A percentile compares a stretch with the other conserved stretches of the same genome.
Evolutionary conservation across 2,888 invertebrate species (phyloP).

Genomic region (Tethea ocularis): DNA sequence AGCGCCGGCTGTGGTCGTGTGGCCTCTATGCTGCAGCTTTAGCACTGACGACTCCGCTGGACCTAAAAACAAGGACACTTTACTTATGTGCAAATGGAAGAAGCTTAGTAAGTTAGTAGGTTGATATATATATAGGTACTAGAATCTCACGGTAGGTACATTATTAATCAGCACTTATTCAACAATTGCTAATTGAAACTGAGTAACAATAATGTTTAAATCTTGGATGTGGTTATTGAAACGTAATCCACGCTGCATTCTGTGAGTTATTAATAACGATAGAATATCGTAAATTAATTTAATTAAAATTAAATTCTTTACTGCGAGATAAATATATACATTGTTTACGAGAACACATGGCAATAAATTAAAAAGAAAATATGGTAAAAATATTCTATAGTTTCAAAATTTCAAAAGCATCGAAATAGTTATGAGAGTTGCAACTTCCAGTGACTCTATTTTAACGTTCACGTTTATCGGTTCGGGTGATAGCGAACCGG

Average conservation of each 20-base stretch:
- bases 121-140: too few relatives aligned
- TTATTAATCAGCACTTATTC: too few relatives aligned
- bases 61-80: slow-evolving; percentile 22
- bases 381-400: not conserved
- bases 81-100: not conserved
- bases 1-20: slow-evolving; percentile 44
- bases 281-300: too few relatives aligned
- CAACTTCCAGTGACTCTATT: slow-evolving; percentile 38
- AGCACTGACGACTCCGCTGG: slow-evolving; percentile 18
- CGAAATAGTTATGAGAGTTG: slow-evolving; percentile 1
- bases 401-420: not conserved
- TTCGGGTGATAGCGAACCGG: slow-evolving; percentile 46
- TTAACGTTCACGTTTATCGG: slow-evolving; percentile 42
- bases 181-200: too few relatives aligned
- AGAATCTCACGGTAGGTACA: too few relatives aligned
- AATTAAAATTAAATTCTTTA: too few relatives aligned
- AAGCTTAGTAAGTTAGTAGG: too few relatives aligned
- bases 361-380: not conserved
- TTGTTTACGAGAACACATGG: not conserved
- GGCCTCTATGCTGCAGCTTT: slow-evolving; percentile 35
- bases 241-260: too few relatives aligned
- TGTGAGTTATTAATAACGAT: too few relatives aligned
- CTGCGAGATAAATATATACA: too few relatives aligned
- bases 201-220: too few relatives aligned
- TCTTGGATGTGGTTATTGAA: too few relatives aligned